Base-by-base conservation (phyloP, 2,888 invertebrate genomes). In the Drosophila neotestacea region DNA sequence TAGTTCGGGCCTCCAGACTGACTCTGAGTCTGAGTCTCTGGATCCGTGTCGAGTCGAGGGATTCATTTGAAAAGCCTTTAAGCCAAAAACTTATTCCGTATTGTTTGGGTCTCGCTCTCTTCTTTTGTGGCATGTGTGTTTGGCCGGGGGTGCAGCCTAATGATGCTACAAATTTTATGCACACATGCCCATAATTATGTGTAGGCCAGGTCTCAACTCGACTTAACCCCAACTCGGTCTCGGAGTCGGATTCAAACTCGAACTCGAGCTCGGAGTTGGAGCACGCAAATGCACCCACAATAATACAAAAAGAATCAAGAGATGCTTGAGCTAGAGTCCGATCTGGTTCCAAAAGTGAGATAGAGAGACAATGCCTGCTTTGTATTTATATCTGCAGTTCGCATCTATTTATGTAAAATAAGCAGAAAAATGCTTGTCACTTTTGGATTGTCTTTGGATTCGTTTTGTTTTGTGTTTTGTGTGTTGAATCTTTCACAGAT, bases 121-220 rank as follows among this genome's bases (percentile, higher is more conserved):
- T 72, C 39, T 59, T 30, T 50, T 36, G 28, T 56, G 56, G 56
- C 46, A 39, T 59, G 50, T 59, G 48, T 28, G 16, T 84, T 73
- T 79, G 56, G 88, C 84, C 84, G 84, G 88, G 88, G 88, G 88
- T 84, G 88, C 84, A 84, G 74, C 77, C 84, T 84, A 84, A 84
- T 84, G 84, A 84, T 84, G 85, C 88, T 58, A 88, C 84, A 83
- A 88, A 84, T 84, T 87, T 85, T 84, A 84, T 88, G 84, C 84
- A 88, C 84, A 77, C 61, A 73, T 68, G 68, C 62, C 79, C 77
- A 66, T 77, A 77, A 78, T 77, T 77, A 78, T 74, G 61, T 70
- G 65, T 48, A 70, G 51, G 56, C 68, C 22, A 1, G 22, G 22
- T 32, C 46, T 41, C 64, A 42, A 41, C 52, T 13, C 50, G 42